Evolutionary conservation across 2,113 vertebrate species (phyloP), one percentile per base, ranked within the genome.

Genomic region (Cnemophilus loriae): DNA sequence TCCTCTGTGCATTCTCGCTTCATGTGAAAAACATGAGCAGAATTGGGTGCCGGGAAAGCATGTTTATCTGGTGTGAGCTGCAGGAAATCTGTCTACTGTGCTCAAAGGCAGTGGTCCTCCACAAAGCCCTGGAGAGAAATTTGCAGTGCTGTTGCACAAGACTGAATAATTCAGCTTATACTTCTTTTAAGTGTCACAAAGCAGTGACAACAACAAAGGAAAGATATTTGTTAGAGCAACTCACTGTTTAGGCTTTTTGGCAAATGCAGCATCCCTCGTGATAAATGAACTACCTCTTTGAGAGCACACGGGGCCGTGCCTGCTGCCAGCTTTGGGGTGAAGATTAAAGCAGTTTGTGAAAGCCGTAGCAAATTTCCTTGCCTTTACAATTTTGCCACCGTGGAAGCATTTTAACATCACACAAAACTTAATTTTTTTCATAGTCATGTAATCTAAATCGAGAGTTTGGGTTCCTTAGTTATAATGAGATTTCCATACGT

Each of bases 281-380:
- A 85, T 35, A 68, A 82, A 90, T 33, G 3, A 73, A 61, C 13
- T 73, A 33, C 33, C 41, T 4, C 47, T 71, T 23, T 27, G 32
- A 55, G 18, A 53, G 13, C 1, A 0, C 53, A 46, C 0, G 0
- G 11, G 44, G 32, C n/a, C 0, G 1, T 42, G 32, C 44, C 32
- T 9, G 7, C 41, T 90, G 17, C n/a, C 60, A 8, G 41, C 32
- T 84, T 41, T 49, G 30, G 32, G 44, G 35, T 39, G 32, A 60
- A 64, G 15, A 77, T 20, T 37, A 73, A 78, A 63, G 44, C 13
- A 50, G 10, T 53, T 73, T 65, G 32, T 75, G 49, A 84, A 90
- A 93, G 7, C 16, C 53, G 83, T n/a, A 46, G 27, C 12, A 17
- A 8, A 32, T 76, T 91, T n/a, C 9, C 14, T 71, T 60, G 14